Percentiles rank a stretch among this genome's conserved stretches.
Conservation (phyloP, 2,888 invertebrate genomes). For the Iselma pallidipennis region DNA sequence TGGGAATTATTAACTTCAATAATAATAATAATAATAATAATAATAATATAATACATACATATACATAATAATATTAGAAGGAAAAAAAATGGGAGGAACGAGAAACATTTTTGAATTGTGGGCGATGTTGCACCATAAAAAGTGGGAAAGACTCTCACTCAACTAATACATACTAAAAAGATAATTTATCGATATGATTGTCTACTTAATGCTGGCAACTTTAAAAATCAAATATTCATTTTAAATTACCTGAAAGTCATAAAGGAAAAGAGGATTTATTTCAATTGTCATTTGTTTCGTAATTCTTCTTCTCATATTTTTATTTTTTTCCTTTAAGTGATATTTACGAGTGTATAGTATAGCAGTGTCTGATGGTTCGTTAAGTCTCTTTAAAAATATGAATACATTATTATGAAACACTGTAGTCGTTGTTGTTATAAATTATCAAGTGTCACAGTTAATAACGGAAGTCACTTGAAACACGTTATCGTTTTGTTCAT, state of each 20-base stretch:
- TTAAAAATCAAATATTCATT: background rate
- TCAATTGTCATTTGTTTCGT: background rate
- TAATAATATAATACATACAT: no score
- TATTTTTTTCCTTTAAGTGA: no score
- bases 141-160: background rate
- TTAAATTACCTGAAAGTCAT: no score
- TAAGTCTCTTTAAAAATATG: background rate
- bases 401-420: background rate
- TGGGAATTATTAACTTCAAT: conserved; percentile 36
- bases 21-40: conserved; percentile 19
- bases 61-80: background rate
- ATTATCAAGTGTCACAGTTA: background rate
- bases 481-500: background rate
- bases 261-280: background rate
- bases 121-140: background rate
- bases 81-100: background rate
- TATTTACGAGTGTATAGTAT: no score
- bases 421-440: no score
- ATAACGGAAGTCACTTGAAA: background rate
- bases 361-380: no score
- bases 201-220: background rate
- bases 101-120: background rate
- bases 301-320: background rate
- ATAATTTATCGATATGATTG: background rate
- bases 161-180: background rate